Base-by-base conservation (phyloP, 2,888 invertebrate genomes). In the Leptarthrus brevirostris region DNA sequence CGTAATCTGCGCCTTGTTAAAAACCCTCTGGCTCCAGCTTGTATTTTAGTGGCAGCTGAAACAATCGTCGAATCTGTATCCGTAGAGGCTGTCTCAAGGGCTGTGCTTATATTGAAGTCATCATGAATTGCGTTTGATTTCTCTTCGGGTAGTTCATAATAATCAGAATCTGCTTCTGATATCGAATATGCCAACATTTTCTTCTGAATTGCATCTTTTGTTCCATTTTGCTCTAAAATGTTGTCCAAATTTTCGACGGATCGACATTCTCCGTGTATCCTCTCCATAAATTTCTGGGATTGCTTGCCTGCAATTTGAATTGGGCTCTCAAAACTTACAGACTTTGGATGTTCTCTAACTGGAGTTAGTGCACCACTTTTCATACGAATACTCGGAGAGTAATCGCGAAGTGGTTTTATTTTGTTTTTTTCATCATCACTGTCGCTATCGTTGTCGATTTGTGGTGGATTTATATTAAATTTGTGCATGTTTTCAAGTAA, bases 21-120 rank as follows among this genome's bases (percentile, higher is more conserved):
- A 72, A 83, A 83, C 1, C 83, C 83, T 8, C 83, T 76, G 0
- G 82, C 82, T 18, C 81, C 83, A 2, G 83, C 83, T 77, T 84
- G 83, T 20, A 84, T 83, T 77, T 83, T 84, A 0, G 83, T 83
- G 12, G 81, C 82, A 1, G 83, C 83, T 4, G 83, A 84, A 2
- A 83, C 79, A 74, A 83, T 82, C 0, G 84, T 83, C 0, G 84
- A 83, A 76, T 85, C 84, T 0, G 84, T 83, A 76, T 84, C 84
- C 1, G 83, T 81, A 3, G 84, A 84, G 14, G 82, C 81, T 52
- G 79, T 77, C 5, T 80, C 80, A 71, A 84, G 76, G 0, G 82
- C 83, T 2, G 84, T 84, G 49, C 80, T 80, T 20, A 84, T 78
- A 56, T 82, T 81, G 34, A 81, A 81, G 72, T 84, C 83, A 74